phyloP scores from a whole-genome alignment of 2,113 vertebrate genomes.

The Diglossa brunneiventris region DNA sequence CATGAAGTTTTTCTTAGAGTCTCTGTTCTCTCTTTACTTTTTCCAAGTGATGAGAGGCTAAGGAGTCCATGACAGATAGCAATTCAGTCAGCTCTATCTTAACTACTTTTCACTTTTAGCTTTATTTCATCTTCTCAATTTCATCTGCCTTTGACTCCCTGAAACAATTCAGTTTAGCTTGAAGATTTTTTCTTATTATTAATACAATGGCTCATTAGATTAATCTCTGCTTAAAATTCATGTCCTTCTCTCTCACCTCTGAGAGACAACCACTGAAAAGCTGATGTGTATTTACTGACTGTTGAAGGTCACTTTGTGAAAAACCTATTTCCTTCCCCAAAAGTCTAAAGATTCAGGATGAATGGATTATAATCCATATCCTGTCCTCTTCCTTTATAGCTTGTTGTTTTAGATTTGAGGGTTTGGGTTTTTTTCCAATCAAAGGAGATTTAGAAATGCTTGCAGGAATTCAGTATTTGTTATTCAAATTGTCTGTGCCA shows the following conservation, averaged over 20 bases:
- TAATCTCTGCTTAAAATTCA: constrained; percentile 44
- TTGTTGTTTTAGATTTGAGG: neutral
- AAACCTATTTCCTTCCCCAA: neutral
- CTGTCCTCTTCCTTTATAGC: neutral
- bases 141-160: neutral
- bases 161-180: neutral
- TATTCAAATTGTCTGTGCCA: neutral
- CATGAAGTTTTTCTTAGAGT: neutral
- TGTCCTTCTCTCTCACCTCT: neutral
- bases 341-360: neutral
- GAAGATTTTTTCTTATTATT: neutral
- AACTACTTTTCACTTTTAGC: neutral
- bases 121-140: constrained; percentile 35
- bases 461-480: constrained; percentile 7
- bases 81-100: neutral
- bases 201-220: constrained; percentile 7
- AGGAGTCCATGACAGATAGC: neutral
- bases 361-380: neutral
- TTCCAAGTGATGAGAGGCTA: neutral
- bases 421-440: neutral
- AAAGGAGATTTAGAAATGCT: neutral
- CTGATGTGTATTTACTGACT: neutral
- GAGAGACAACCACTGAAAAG: neutral
- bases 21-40: neutral
- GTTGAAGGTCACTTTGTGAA: constrained; percentile 5